A percentile compares a stretch with the other conserved stretches of the same genome.
Evolutionary conservation across 2,113 vertebrate species (phyloP).

Genomic region (Dissostichus mawsoni): DNA sequence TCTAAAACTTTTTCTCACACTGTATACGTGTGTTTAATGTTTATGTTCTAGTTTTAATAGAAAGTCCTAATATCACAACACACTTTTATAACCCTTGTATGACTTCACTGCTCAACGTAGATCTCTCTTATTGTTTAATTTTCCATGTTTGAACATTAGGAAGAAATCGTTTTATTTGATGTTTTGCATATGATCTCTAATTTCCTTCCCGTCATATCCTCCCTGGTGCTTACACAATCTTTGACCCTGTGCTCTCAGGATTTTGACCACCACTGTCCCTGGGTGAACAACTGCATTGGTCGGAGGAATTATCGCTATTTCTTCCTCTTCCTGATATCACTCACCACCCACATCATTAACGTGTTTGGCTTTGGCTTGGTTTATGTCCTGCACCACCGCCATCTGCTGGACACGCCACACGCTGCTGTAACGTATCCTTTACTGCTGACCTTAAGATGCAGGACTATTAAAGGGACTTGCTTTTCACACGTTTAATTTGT

Average conservation of each 20-base stretch:
- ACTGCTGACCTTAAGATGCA: neutral
- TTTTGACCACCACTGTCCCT: slow-evolving; percentile 98
- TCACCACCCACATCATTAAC: slow-evolving; percentile 93
- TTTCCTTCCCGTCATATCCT: neutral
- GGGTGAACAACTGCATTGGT: slow-evolving; percentile 99
- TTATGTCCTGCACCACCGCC: slow-evolving; percentile 91
- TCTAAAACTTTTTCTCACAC: too few relatives aligned
- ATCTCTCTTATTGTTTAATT: slow-evolving; percentile 44
- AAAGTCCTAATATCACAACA: slow-evolving; percentile 2
- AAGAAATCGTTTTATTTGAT: slow-evolving; percentile 5
- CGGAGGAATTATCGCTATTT: slow-evolving; percentile 98
- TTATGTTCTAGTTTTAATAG: neutral
- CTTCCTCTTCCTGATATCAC: slow-evolving; percentile 96
- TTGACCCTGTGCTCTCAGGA: slow-evolving; percentile 83
- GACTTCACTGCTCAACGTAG: slow-evolving; percentile 15
- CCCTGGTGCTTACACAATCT: neutral
- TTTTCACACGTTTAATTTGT: neutral
- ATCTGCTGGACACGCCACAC: slow-evolving; percentile 90
- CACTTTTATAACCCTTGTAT: slow-evolving; percentile 15
- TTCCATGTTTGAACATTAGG: neutral
- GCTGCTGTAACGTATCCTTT: slow-evolving; percentile 97
- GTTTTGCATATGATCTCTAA: neutral
- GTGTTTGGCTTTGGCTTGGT: slow-evolving; percentile 95
- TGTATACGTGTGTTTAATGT: neutral
- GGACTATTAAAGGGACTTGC: neutral